Evolutionary conservation across 1,140 invertebrate species (phyloP), one percentile per base, ranked within the genome.

Genomic region (Hermetia illucens): DNA sequence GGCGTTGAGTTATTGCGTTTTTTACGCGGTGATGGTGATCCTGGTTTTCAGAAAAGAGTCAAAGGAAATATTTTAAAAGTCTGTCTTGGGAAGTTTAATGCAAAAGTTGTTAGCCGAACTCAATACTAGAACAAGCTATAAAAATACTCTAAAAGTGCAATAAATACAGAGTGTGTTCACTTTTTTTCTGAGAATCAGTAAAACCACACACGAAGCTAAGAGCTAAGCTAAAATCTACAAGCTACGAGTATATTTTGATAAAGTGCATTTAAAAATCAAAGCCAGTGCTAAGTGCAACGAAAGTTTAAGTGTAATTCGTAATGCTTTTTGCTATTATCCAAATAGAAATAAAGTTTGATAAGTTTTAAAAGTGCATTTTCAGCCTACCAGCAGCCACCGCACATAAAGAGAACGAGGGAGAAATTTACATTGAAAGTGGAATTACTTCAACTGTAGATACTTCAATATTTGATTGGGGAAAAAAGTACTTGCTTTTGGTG

Each of bases 1-100:
- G 74, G 72, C 36, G 72, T 78, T 27, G 77, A 80, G 55, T 78
- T 79, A 53, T 78, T 79, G 34, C 77, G 66, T 61, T 77, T 77
- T 53, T 78, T 77, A 40, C 76, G 68, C 20, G 75, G 76, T 19
- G 75, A 77, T 24, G 77, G 75, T 24, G 73, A 72, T 52, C 75
- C 77, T 80, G 24, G 25, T 17, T 10, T 29, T 21, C 17, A 32
- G 5, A 6, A 48, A 6, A 44, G 39, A 17, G 4, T 18, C n/a
- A 13, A 15, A 4, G 16, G 3, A 17, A 34, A n/a, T n/a, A n/a
- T n/a, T n/a, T n/a, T n/a, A n/a, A n/a, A n/a, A n/a, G n/a, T n/a
- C n/a, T n/a, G n/a, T n/a, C n/a, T n/a, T n/a, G n/a, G n/a, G n/a
- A n/a, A n/a, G n/a, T 25, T 25, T 25, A 25, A 25, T 25, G 24